Percentiles rank a stretch among this genome's conserved stretches.
Evolutionary conservation across 2,113 vertebrate species (phyloP).

Genomic region (Cebidichthys violaceus): DNA sequence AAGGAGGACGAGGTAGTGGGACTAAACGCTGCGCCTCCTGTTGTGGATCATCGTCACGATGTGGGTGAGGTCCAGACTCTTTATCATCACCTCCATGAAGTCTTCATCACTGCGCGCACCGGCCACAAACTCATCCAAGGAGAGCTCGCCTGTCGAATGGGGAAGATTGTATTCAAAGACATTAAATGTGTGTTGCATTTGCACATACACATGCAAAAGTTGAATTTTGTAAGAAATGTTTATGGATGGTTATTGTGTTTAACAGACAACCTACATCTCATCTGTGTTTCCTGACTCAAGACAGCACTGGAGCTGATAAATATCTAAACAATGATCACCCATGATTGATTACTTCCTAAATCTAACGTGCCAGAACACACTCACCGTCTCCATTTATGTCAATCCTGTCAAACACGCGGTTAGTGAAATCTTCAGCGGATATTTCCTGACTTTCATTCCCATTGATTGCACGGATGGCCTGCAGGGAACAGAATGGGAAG

Average conservation of each 20-base stretch:
- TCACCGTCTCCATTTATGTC: conserved; percentile 92
- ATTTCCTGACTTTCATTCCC: conserved; percentile 85
- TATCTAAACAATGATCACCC: conserved; percentile 5
- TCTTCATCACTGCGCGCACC: conserved; percentile 89
- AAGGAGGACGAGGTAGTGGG: conserved; percentile 6
- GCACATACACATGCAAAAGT: background rate
- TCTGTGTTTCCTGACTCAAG: background rate
- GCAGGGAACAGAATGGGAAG: background rate
- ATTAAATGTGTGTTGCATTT: background rate
- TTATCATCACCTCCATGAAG: conserved; percentile 94
- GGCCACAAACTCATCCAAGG: conserved; percentile 91
- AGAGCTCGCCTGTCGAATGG: conserved; percentile 86
- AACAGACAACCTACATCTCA: background rate
- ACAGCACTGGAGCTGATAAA: conserved; percentile 23
- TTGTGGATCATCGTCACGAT: conserved; percentile 92
- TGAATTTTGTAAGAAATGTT: background rate
- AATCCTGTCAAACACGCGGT: conserved; percentile 90
- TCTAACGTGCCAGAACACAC: conserved; percentile 36
- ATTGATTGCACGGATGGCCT: conserved; percentile 93
- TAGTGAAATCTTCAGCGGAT: conserved; percentile 90
- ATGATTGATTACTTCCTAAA: background rate
- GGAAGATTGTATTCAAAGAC: background rate
- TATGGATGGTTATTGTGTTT: background rate
- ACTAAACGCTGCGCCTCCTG: conserved; percentile 86
- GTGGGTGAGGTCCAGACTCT: conserved; percentile 90